Conservation (phyloP, 92 coral and sea anemone species). For the Desmophyllum pertusum region DNA sequence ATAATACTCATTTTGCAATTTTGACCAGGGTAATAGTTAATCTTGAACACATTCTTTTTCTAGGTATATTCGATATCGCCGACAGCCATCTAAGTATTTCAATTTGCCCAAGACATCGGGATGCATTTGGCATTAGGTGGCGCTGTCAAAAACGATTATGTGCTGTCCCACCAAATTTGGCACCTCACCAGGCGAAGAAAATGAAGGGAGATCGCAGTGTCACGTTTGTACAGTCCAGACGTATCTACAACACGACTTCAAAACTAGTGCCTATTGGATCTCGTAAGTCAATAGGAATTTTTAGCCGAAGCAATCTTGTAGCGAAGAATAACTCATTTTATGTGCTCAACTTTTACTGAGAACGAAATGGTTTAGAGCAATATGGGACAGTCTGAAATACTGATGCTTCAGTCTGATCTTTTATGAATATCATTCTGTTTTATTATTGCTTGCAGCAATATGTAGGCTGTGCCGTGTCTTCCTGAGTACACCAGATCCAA, state of each 20-base stretch:
- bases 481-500: not conserved
- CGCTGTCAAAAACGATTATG: conserved; percentile 5
- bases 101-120: conserved; percentile 13
- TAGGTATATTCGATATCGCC: too few species aligned
- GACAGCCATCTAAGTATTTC: too few species aligned
- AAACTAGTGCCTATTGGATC: conserved; percentile 23
- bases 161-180: not conserved
- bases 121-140: conserved; percentile 22
- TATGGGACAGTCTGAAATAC: not conserved
- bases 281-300: conserved; percentile 14
- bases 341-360: too few species aligned
- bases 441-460: conserved; percentile 12
- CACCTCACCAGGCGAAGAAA: not conserved
- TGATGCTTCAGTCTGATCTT: not conserved
- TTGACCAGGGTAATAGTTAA: too few species aligned
- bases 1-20: too few species aligned
- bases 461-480: conserved; percentile 7
- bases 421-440: not conserved
- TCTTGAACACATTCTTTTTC: too few species aligned
- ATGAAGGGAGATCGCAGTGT: conserved; percentile 13
- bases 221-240: not conserved
- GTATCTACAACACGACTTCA: conserved; percentile 12
- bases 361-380: too few species aligned
- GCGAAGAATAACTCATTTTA: too few species aligned
- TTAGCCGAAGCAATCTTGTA: conserved; percentile 4